Conservation (phyloP, 1,140 invertebrate genomes). For the Pseudomyrmex dendroicus region DNA sequence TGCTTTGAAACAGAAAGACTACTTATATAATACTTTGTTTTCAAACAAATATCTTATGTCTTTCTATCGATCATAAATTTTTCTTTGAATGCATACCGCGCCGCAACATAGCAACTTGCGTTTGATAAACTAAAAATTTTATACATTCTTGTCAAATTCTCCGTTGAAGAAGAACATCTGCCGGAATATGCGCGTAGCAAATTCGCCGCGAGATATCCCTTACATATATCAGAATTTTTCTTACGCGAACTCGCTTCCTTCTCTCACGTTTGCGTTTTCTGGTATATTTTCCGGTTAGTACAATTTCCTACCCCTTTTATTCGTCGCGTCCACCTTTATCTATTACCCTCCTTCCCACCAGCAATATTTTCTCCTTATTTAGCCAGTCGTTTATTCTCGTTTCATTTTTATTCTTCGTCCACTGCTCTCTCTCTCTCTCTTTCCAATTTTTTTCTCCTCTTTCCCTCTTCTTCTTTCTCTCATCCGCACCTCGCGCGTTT, state of each 20-base stretch:
- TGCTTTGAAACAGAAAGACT: background rate
- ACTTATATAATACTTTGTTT: background rate
- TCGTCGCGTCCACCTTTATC: constrained; percentile 54
- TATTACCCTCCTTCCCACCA: constrained; percentile 36
- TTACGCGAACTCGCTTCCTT: constrained; percentile 26
- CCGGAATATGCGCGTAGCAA: constrained; percentile 25
- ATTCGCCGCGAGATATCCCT: constrained; percentile 34
- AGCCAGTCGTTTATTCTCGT: constrained; percentile 56
- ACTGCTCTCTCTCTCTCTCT: background rate
- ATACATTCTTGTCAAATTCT: constrained; percentile 41
- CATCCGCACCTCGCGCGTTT: background rate
- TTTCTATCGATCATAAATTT: background rate
- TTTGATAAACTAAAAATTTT: constrained; percentile 24
- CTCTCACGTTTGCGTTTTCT: constrained; percentile 23
- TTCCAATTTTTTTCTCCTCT: constrained; percentile 33
- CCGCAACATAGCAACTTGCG: constrained; percentile 18
- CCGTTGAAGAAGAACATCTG: constrained; percentile 9
- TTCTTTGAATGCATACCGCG: background rate
- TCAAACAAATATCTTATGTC: constrained; percentile 22
- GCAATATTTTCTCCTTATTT: constrained; percentile 54
- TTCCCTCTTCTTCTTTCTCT: background rate
- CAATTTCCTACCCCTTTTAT: constrained; percentile 40
- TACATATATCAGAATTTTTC: constrained; percentile 30
- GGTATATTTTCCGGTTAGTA: constrained; percentile 53
- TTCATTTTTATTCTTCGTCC: constrained; percentile 44